A percentile compares a stretch with the other conserved stretches of the same genome.
phyloP scores from a whole-genome alignment of 2,888 invertebrate species.

The Eupithecia pulchellata region DNA sequence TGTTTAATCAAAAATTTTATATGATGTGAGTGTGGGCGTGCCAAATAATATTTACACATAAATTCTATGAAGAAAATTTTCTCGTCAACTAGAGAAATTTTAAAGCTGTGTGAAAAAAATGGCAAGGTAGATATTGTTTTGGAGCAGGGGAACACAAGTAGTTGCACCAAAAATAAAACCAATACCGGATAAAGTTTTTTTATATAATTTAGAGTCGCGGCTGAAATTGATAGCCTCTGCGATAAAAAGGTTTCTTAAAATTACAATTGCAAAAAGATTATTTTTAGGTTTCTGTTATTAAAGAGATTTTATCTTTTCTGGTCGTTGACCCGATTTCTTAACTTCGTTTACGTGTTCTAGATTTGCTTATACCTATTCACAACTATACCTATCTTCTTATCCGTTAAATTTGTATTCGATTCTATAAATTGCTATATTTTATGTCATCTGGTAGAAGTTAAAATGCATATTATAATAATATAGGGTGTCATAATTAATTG shows the following conservation, averaged over 20 bases:
- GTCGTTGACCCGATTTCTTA: conserved; percentile 28
- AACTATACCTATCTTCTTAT: background rate
- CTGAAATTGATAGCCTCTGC: background rate
- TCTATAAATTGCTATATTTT: background rate
- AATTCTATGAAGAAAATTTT: too few species aligned
- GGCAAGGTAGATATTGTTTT: too few species aligned
- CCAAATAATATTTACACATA: too few species aligned
- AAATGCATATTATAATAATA: background rate
- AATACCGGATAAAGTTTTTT: background rate
- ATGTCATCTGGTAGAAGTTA: background rate
- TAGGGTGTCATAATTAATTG: too few species aligned
- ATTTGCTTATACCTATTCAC: background rate
- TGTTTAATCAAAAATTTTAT: too few species aligned
- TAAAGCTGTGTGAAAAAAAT: too few species aligned
- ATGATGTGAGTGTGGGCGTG: too few species aligned
- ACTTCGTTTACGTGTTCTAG: conserved; percentile 12
- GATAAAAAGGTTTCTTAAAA: background rate
- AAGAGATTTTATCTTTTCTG: conserved; percentile 15
- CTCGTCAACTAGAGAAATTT: too few species aligned
- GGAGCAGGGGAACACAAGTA: background rate
- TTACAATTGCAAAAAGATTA: background rate
- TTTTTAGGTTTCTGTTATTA: background rate
- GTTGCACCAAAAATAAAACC: too few species aligned
- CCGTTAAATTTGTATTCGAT: background rate
- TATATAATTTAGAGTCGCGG: background rate